A percentile compares a stretch with the other conserved stretches of the same genome.
Conservation (phyloP, 2,797 vertebrate species). For the Simalia tracyae region DNA sequence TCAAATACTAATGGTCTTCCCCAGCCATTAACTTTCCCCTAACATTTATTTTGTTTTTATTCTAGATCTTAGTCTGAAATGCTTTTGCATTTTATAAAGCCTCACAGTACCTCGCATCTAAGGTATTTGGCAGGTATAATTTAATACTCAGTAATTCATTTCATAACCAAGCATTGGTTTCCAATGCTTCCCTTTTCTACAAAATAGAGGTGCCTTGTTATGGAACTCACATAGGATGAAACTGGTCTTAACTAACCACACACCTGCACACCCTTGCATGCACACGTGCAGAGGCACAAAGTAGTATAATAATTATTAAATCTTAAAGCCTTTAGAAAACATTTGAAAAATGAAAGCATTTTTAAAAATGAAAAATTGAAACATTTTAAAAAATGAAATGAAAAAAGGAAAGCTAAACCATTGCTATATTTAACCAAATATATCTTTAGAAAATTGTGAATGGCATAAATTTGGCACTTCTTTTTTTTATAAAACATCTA, state of each 20-base stretch:
- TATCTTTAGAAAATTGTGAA: slow-evolving; percentile 8
- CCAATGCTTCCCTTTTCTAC: not conserved
- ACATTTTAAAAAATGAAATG: not conserved
- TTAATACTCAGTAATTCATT: not conserved
- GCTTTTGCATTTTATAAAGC: not conserved
- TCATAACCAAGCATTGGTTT: slow-evolving; percentile 13
- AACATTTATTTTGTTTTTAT: not conserved
- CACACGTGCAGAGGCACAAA: not conserved
- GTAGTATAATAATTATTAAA: not conserved
- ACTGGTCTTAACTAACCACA: not conserved
- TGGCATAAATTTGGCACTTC: not conserved
- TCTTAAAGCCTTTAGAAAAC: not conserved
- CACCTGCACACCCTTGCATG: not conserved
- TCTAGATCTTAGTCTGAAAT: not conserved
- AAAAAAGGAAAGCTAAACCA: not conserved
- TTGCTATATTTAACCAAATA: not conserved
- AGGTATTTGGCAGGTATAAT: not conserved
- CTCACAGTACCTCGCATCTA: not conserved
- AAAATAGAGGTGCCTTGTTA: not conserved
- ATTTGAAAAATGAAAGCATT: not conserved
- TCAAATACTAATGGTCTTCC: not conserved
- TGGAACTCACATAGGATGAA: not conserved
- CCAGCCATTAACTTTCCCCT: not conserved
- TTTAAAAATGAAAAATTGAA: not conserved
- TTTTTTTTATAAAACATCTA: not conserved